Base-by-base conservation (phyloP, 2,113 vertebrate species). In the Pandion haliaetus region DNA sequence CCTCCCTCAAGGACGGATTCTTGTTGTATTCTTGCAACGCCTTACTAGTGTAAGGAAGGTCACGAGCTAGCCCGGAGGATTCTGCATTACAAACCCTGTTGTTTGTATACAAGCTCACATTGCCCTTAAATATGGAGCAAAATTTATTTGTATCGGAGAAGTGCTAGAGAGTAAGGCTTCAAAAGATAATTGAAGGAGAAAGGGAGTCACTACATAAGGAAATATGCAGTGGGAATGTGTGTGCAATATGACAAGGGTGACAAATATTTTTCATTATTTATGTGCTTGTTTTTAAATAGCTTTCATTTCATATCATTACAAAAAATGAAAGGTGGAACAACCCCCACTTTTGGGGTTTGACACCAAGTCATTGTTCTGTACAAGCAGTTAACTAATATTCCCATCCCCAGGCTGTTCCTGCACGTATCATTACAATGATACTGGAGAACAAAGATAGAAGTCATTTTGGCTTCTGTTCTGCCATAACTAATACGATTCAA, bases 381-480 rank as follows among this genome's bases (percentile, higher is more conserved):
- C 85, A 92, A 77, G 40, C 58, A 29, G 45, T 73, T 90, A 70
- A 50, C 40, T 79, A 52, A 82, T 85, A 82, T 31, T 96, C 49
- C 71, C 40, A 52, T 77, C 34, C 55, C 32, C 26, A 11, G 86
- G 50, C 66, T 90, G 59, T 91, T 90, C 63, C 71, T 80, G 74
- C 62, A 82, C 25, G 4, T 76, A 59, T 74, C 42, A 18, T 70
- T 94, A 54, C 42, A 77, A 12, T 69, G 83, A 95, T 93, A 94
- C 66, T 16, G 7, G 44, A 84, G 72, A 90, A 77, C 80, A 95
- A 66, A 70, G 77, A 44, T 6, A 86, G 90, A 95, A 90, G 55
- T 95, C 10, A 79, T 95, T 97, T 93, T 88, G 82, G 20, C 84
- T 96, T 92, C 87, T 74, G 24, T 84, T 96, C 67, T 95, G 67